Percentiles rank a stretch among this genome's conserved stretches.
These are phyloP conservation scores for Dendrocincla fuliginosa DNA, from an alignment of 2,797 vertebrate species.

Conservation along the genomic window DNA sequence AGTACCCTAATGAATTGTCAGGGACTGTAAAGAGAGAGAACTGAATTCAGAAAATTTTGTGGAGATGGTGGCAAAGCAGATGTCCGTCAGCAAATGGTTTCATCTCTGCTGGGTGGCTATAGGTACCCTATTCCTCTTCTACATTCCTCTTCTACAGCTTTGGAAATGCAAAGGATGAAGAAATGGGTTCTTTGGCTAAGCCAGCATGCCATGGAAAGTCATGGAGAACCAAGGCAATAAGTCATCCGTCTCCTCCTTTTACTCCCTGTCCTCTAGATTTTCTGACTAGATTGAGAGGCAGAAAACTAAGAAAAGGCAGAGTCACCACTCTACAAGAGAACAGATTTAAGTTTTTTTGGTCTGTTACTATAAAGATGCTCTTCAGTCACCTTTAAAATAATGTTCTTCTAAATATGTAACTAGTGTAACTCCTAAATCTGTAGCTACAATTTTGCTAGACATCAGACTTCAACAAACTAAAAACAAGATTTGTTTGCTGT, in stretches of 20 bases:
- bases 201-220: not conserved
- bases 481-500: slow-evolving; percentile 15
- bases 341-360: slow-evolving; percentile 6
- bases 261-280: not conserved
- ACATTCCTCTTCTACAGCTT: not conserved
- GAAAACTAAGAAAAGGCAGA: slow-evolving; percentile 18
- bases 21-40: not conserved
- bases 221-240: not conserved
- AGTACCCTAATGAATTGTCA: not conserved
- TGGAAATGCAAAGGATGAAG: not conserved
- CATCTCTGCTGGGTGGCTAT: not conserved
- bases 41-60: not conserved
- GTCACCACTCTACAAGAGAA: not conserved
- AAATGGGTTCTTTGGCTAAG: not conserved
- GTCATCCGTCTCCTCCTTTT: not conserved
- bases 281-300: not conserved
- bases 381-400: slow-evolving; percentile 34
- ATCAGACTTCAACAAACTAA: not conserved
- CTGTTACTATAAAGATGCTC: slow-evolving; percentile 30
- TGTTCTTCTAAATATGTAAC: slow-evolving; percentile 27
- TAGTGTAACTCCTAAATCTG: not conserved
- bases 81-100: not conserved
- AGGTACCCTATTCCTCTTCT: not conserved
- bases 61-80: not conserved
- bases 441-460: not conserved